Evolutionary conservation across 2,797 vertebrate genomes (phyloP).

Genomic region (Paratrypauchen microcephalus): DNA sequence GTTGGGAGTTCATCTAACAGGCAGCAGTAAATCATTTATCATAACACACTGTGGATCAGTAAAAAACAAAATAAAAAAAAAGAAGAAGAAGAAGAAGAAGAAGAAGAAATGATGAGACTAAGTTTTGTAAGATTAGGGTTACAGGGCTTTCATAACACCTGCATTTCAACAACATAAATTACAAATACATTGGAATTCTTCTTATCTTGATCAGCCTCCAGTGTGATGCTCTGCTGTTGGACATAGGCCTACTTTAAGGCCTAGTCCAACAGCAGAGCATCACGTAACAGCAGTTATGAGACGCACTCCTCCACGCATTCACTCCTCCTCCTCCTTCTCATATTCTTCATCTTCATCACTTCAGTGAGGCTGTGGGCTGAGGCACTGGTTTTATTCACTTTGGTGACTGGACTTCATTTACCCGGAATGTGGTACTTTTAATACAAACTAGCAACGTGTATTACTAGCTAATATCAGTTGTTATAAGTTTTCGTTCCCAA

Average conservation of each 20-base stretch:
- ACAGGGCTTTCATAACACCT: conserved; percentile 5
- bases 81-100: too few relatives aligned
- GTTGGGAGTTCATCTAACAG: conserved; percentile 64
- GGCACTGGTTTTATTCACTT: conserved; percentile 69
- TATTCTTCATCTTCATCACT: conserved; percentile 51
- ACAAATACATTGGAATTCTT: too few relatives aligned
- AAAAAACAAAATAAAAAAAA: background rate
- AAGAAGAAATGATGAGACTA: background rate
- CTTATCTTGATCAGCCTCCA: background rate
- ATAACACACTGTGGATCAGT: conserved; percentile 26
- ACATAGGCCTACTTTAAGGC: too few relatives aligned
- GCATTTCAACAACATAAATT: background rate
- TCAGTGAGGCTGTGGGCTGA: conserved; percentile 53
- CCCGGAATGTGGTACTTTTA: conserved; percentile 43
- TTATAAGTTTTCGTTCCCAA: background rate
- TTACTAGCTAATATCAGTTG: conserved; percentile 23
- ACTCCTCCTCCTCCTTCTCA: conserved; percentile 76
- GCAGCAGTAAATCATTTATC: conserved; percentile 52
- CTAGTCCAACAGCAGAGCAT: conserved; percentile 31
- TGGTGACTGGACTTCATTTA: conserved; percentile 32
- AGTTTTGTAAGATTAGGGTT: conserved; percentile 10
- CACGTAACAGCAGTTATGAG: conserved; percentile 62
- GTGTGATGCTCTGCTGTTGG: too few relatives aligned
- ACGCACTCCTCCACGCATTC: conserved; percentile 77
- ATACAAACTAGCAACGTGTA: background rate